Conservation (phyloP, 2,113 vertebrate genomes). For the Furnarius figulus region DNA sequence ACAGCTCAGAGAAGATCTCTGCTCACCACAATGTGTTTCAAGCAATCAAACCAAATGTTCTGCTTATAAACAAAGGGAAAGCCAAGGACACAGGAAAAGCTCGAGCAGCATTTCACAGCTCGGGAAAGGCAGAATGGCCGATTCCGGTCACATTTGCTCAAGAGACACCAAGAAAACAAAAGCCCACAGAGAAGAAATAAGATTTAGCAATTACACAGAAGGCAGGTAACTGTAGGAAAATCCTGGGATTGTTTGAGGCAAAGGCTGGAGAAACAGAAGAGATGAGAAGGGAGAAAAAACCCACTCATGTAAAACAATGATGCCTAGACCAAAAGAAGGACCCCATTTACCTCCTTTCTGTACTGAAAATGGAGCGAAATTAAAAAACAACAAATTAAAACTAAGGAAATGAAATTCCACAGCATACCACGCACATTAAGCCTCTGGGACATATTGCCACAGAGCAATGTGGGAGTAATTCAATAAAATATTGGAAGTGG, state of each 20-base stretch:
- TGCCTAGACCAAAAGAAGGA: background rate
- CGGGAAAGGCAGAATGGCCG: background rate
- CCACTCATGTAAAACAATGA: background rate
- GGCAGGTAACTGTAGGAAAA: background rate
- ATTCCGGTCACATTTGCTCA: background rate
- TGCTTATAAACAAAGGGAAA: constrained; percentile 16
- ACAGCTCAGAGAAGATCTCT: background rate
- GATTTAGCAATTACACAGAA: background rate
- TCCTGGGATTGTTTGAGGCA: background rate
- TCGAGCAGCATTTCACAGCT: background rate
- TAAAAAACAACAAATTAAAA: constrained; percentile 56
- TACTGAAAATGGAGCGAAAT: constrained; percentile 33
- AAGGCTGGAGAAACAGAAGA: background rate
- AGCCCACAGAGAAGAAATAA: background rate
- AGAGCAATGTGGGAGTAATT: constrained; percentile 30
- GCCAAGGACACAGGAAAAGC: background rate
- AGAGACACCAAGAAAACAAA: background rate
- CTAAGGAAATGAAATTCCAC: constrained; percentile 35
- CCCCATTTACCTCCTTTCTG: background rate
- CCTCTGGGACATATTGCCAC: constrained; percentile 23
- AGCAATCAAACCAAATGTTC: background rate
- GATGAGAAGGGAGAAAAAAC: background rate
- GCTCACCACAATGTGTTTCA: background rate
- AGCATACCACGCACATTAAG: background rate
- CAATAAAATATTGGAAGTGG: constrained; percentile 25